Conservation (phyloP, 1,140 invertebrate species). For the Trichonephila clavipes region DNA sequence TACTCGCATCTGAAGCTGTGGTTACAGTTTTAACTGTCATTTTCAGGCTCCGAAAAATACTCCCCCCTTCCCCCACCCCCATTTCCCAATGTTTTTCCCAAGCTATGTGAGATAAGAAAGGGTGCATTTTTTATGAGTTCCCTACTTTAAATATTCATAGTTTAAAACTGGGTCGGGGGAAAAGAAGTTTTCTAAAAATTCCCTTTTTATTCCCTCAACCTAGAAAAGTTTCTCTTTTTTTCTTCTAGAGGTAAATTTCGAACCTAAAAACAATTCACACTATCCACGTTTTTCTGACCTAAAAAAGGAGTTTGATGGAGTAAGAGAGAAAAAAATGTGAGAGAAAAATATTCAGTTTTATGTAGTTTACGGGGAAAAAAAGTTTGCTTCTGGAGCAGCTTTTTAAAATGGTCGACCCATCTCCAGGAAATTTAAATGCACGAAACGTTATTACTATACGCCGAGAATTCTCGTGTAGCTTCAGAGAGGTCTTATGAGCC, state of each 20-base stretch:
- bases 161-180: background rate
- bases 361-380: too few species aligned
- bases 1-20: background rate
- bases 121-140: background rate
- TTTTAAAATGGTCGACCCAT: too few species aligned
- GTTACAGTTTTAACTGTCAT: conserved; percentile 20
- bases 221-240: too few species aligned
- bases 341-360: too few species aligned
- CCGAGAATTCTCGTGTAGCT: too few species aligned
- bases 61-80: background rate
- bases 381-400: too few species aligned
- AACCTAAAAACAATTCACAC: background rate
- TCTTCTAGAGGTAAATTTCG: background rate
- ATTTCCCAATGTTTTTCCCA: background rate
- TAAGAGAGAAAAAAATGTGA: too few species aligned
- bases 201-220: too few species aligned
- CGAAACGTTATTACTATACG: too few species aligned
- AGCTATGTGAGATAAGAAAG: background rate
- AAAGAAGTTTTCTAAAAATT: too few species aligned
- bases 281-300: background rate
- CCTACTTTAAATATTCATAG: background rate
- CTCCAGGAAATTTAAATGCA: too few species aligned
- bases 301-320: background rate
- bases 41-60: background rate
- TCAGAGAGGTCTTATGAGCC: too few species aligned